Conservation (phyloP, 2,797 vertebrate genomes). For the Cuculus canorus region DNA sequence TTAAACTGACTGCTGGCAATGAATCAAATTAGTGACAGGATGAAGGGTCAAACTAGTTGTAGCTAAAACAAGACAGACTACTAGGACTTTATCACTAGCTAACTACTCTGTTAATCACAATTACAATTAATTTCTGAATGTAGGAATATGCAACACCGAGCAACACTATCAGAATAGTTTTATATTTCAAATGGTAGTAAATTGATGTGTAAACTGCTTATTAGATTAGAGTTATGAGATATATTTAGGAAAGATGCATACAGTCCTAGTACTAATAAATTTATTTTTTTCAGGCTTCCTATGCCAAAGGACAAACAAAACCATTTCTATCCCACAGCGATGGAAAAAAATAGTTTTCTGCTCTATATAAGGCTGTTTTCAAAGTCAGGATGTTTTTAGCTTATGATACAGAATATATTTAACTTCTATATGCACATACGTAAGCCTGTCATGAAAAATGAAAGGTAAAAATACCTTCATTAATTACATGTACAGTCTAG, state of each 20-base stretch:
- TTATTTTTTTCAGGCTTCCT: neutral
- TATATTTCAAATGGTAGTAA: neutral
- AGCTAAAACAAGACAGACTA: neutral
- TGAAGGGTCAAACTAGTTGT: neutral
- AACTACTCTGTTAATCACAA: neutral
- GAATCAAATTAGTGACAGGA: neutral
- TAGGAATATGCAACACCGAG: neutral
- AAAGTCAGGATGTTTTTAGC: neutral
- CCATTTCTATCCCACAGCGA: neutral
- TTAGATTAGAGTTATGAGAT: neutral
- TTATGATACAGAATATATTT: neutral
- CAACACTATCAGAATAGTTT: neutral
- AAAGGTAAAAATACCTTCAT: neutral
- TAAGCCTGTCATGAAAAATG: neutral
- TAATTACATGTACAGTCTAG: neutral
- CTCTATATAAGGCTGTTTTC: neutral
- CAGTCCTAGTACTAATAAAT: neutral
- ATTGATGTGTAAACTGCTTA: neutral
- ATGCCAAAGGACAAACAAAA: slow-evolving; percentile 16
- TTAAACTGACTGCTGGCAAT: neutral
- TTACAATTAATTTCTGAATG: neutral
- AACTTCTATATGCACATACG: neutral
- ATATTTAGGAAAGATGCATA: neutral
- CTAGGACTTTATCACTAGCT: neutral
- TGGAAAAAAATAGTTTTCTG: slow-evolving; percentile 18